Evolutionary conservation across 1,140 invertebrate genomes (phyloP), one percentile per base, ranked within the genome.

Genomic region (Drosophila novamexicana): DNA sequence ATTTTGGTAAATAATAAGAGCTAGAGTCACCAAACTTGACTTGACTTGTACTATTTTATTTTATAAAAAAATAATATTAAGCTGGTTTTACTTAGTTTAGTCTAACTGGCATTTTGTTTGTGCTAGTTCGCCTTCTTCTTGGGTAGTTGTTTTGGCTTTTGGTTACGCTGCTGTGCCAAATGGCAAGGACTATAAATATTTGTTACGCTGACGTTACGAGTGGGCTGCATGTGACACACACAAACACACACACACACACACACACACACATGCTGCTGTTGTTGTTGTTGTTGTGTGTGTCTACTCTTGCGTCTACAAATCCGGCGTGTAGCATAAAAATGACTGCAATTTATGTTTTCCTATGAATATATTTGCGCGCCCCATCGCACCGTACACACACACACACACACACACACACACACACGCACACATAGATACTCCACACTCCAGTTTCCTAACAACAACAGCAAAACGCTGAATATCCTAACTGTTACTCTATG

Each of bases 261-360:
- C 58, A 49, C 39, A 77, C 36, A 70, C 45, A 63, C 47, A 71
- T 49, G 47, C 45, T 76, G 7, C 47, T 18, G 54, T 8, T 66
- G 57, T 81, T 76, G 68, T 68, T 79, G 69, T 69, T 73, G 18
- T 18, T 18, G 18, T 18, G 72, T 58, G 59, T 81, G 85, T 81
- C 67, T 88, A 73, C 69, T 75, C 80, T 58, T 83, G 80, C 72
- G 84, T 78, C 61, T 77, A 85, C 79, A 85, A 90, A 85, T 90
- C 85, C 85, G 76, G 85, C 85, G 79, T 75, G 81, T 90, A 66
- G 81, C 89, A 90, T 90, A 89, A 90, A 90, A 90, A 90, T 90
- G 86, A 77, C 74, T 90, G 86, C 86, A 90, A 90, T 90, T 90
- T 90, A 90, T 90, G 86, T 86, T 90, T 90, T 90, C 86, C 86